Base-by-base conservation (phyloP, 2,797 vertebrate species). In the Tiaroga cobitis region DNA sequence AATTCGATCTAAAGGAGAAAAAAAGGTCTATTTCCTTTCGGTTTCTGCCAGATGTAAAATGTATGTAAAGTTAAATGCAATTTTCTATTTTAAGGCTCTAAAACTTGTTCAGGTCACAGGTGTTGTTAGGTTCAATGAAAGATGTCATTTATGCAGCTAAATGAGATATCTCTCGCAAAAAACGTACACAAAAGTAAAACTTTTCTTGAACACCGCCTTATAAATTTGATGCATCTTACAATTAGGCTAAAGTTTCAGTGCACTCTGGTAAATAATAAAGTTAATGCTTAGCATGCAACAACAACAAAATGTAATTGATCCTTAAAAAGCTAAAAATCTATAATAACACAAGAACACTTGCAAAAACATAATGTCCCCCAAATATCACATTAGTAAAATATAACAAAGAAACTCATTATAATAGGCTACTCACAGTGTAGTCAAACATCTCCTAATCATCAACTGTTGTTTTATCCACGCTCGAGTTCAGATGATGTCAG, bases 341-440 rank as follows among this genome's bases (percentile, higher is more conserved):
- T 11, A 39, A 32, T 13, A 61, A 72, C 61, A 73, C 5, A n/a
- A 46, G 9, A 80, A 32, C 13, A 39, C 29, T 29, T 39, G 7
- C 4, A 0, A 29, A 10, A 39, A 56, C 46, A 59, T 29, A 84
- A 16, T 56, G 8, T 41, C 32, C 4, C 13, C 1, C 19, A 51
- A 63, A 79, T 63, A 63, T 21, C 32, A 81, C 43, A 74, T 68
- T 24, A 29, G 16, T 49, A n/a, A 15, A 51, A 72, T 18, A 24
- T 29, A 41, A 21, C 32, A 26, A 43, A 79, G 32, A 63, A 41
- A 67, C 41, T 51, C 11, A 19, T 39, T 21, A 26, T 32, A 18
- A 74, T 85, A n/a, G n/a, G n/a, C n/a, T n/a, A 86, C 84, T 86
- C 34, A 86, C 84, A 68, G 37, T 68, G 46, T 13, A 37, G 37